phyloP scores from a whole-genome alignment of 2,888 invertebrate species.

The Ramazzottius varieornatus region DNA sequence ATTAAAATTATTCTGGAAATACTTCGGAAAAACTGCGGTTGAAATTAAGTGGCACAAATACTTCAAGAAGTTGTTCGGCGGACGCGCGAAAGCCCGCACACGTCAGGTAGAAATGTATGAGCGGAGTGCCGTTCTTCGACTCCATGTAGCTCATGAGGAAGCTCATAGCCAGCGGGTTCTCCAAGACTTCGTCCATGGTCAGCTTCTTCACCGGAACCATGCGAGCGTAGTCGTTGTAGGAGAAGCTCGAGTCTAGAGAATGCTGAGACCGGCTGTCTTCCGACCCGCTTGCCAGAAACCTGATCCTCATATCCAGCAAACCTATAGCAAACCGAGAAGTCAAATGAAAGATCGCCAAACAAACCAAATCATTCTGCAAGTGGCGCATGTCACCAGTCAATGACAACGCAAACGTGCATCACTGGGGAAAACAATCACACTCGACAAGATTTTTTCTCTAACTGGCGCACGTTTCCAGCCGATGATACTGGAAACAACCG shows the following conservation, averaged over 20 bases:
- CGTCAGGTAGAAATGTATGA: background rate
- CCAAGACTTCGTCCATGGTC: conserved; percentile 1
- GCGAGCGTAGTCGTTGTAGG: background rate
- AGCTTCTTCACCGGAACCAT: background rate
- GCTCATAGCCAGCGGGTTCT: background rate
- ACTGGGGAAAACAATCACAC: no score
- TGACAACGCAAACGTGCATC: no score
- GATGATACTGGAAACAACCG: no score
- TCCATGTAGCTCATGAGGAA: background rate
- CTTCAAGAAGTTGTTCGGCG: background rate
- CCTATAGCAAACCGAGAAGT: no score
- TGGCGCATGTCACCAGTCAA: no score
- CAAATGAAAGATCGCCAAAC: no score
- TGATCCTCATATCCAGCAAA: background rate
- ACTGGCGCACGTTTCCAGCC: no score
- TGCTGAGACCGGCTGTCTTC: background rate
- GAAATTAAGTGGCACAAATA: background rate
- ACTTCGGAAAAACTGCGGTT: no score
- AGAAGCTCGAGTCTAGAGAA: background rate
- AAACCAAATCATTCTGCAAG: no score
- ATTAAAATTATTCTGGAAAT: no score
- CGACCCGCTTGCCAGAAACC: background rate
- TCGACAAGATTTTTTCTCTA: no score
- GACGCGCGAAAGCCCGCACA: background rate
- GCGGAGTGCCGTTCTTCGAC: background rate